A percentile compares a stretch with the other conserved stretches of the same genome.
Conservation (phyloP, 1,140 invertebrate species). For the Drosophila mayri region DNA sequence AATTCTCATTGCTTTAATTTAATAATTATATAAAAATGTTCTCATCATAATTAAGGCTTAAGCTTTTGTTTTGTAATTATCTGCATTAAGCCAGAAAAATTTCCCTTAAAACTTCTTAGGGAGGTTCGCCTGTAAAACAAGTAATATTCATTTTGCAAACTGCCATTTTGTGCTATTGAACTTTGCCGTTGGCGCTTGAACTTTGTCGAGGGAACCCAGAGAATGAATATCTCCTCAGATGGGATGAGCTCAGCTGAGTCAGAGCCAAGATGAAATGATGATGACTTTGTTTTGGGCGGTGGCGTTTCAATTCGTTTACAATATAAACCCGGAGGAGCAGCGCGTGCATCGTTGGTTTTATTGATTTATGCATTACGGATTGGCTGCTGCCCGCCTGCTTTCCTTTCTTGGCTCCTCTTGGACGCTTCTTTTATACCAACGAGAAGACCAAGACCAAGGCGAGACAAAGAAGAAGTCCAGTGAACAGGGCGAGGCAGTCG, state of each 20-base stretch:
- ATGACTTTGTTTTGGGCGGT: conserved; percentile 41
- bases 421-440: not conserved
- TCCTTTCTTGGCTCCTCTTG: conserved; percentile 30
- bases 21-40: no score
- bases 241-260: conserved; percentile 33
- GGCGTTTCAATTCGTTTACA: conserved; percentile 11
- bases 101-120: not conserved
- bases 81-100: not conserved
- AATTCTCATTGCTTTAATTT: no score
- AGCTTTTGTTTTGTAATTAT: no score
- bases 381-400: conserved; percentile 19
- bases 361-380: conserved; percentile 51
- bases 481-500: conserved; percentile 50
- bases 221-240: conserved; percentile 22
- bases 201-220: conserved; percentile 34
- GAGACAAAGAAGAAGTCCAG: conserved; percentile 52
- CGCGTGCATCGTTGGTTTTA: conserved; percentile 40
- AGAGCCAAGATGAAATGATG: conserved; percentile 33
- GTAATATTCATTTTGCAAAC: conserved; percentile 37
- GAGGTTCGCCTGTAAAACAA: conserved; percentile 17
- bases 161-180: conserved; percentile 70
- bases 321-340: conserved; percentile 4
- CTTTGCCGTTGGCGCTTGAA: conserved; percentile 64
- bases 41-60: no score
- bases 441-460: conserved; percentile 28